Conservation (phyloP, 2,888 invertebrate species). For the Lycaena phlaeas region DNA sequence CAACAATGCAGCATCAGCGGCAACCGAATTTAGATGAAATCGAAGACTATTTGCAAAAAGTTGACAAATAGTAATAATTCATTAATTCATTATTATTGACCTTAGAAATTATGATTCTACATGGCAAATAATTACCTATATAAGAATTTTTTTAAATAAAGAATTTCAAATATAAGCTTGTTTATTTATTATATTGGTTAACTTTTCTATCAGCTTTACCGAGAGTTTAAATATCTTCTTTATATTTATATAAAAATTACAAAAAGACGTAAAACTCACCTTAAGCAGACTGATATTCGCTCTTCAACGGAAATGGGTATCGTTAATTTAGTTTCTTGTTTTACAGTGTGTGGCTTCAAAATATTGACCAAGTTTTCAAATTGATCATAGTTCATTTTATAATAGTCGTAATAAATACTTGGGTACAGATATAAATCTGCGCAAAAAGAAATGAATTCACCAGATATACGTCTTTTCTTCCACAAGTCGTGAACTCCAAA, state of each 20-base stretch:
- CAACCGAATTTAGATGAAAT: constrained; percentile 10
- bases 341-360: too few species aligned
- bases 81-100: neutral
- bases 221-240: neutral
- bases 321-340: too few species aligned
- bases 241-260: constrained; percentile 6
- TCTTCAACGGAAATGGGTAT: too few species aligned
- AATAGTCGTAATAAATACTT: too few species aligned
- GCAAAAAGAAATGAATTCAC: too few species aligned
- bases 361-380: too few species aligned
- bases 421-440: too few species aligned
- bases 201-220: neutral
- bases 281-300: constrained; percentile 19
- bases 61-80: constrained; percentile 6
- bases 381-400: too few species aligned
- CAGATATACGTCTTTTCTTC: too few species aligned
- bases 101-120: neutral
- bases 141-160: constrained; percentile 1
- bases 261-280: constrained; percentile 14
- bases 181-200: constrained; percentile 8
- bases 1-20: constrained; percentile 12
- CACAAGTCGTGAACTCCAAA: constrained; percentile 9
- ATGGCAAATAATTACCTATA: neutral
- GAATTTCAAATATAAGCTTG: constrained; percentile 9
- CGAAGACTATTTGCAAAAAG: constrained; percentile 10